These are phyloP conservation scores for Drosophila barbarae DNA, from an alignment of 2,888 invertebrate genomes.

Conservation along the genomic window DNA sequence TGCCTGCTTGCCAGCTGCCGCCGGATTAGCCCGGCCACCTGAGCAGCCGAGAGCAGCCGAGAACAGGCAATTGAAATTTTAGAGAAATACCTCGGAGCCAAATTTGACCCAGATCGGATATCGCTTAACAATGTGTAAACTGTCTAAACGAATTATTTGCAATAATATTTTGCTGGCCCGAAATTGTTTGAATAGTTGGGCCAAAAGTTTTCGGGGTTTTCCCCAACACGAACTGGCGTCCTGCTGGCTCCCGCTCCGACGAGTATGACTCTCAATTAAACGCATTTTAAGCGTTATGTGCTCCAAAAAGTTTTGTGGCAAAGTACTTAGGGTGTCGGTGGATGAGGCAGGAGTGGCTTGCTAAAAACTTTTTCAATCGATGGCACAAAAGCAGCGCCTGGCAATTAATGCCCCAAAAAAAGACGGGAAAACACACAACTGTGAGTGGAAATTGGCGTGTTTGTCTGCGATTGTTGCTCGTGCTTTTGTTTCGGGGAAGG, in stretches of 20 bases:
- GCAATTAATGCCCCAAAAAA: conserved; percentile 41
- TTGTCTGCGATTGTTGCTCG: conserved; percentile 43
- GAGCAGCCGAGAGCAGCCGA: neutral
- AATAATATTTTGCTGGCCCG: conserved; percentile 45
- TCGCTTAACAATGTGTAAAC: conserved; percentile 43
- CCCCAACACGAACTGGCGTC: conserved; percentile 4
- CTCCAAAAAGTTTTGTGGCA: conserved; percentile 26
- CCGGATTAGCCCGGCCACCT: conserved; percentile 9
- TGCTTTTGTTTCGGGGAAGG: conserved; percentile 29
- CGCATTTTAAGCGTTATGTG: conserved; percentile 45
- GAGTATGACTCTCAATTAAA: conserved; percentile 48
- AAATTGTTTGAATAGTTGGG: conserved; percentile 24
- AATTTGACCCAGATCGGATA: conserved; percentile 36
- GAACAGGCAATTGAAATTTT: conserved; percentile 27
- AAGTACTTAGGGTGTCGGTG: conserved; percentile 23
- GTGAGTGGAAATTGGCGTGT: conserved; percentile 51
- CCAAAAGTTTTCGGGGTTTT: conserved; percentile 26
- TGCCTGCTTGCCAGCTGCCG: no score
- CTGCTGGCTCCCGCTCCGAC: conserved; percentile 13
- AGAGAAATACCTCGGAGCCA: conserved; percentile 33
- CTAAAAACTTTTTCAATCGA: conserved; percentile 57
- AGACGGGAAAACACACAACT: conserved; percentile 28
- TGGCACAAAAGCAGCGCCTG: conserved; percentile 49
- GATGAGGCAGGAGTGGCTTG: neutral
- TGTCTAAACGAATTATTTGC: conserved; percentile 49